phyloP scores from a whole-genome alignment of 2,888 invertebrate species.

The Phengaris alcon region DNA sequence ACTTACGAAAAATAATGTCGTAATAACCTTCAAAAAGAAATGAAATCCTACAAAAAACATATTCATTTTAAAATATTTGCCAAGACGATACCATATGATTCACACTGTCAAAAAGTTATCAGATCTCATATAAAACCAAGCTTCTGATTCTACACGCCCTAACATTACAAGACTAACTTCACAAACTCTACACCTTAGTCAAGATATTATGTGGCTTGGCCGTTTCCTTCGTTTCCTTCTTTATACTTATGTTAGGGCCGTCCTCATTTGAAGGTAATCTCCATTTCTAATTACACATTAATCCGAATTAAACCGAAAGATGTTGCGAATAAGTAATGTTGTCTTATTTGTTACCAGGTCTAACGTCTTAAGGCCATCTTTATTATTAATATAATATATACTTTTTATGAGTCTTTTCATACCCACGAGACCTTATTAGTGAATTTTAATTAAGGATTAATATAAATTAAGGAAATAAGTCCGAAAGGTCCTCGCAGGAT shows the following conservation, averaged over 20 bases:
- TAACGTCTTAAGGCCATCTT: background rate
- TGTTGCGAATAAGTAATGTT: constrained; percentile 69
- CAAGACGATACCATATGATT: too few relatives aligned
- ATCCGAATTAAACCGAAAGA: constrained; percentile 74
- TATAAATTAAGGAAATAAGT: constrained; percentile 8
- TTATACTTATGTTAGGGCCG: background rate
- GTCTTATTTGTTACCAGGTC: constrained; percentile 60
- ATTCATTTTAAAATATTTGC: too few relatives aligned
- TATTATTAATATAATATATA: background rate
- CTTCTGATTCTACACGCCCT: too few relatives aligned
- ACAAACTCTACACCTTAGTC: too few relatives aligned
- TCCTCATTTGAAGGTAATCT: constrained; percentile 34
- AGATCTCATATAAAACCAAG: too few relatives aligned
- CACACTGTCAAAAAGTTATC: too few relatives aligned
- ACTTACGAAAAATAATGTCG: too few relatives aligned
- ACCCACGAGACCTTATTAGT: background rate
- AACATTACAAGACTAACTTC: too few relatives aligned
- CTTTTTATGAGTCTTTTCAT: constrained; percentile 4
- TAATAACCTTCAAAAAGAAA: too few relatives aligned
- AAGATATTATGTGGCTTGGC: too few relatives aligned
- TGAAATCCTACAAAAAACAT: too few relatives aligned
- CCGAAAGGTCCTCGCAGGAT: background rate
- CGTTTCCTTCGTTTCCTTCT: background rate
- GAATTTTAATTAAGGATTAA: background rate
- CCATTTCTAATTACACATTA: constrained; percentile 73